These are phyloP conservation scores for Oxyura jamaicensis DNA, from an alignment of 2,113 vertebrate species.

Conservation along the genomic window DNA sequence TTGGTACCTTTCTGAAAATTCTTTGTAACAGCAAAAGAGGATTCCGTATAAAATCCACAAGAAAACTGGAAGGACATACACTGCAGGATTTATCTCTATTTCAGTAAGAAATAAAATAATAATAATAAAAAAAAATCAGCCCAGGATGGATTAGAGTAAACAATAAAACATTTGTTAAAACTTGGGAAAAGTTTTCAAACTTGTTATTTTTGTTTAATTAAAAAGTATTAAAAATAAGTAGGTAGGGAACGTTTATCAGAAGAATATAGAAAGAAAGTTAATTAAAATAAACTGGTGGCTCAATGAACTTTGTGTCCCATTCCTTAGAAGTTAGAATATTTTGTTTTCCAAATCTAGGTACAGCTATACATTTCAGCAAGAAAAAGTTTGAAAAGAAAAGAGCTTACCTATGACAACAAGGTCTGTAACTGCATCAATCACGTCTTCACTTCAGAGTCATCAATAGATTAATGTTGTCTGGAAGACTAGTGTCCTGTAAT, in stretches of 20 bases:
- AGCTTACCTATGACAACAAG: slow-evolving; percentile 2
- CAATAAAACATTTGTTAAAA: neutral
- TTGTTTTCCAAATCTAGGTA: neutral
- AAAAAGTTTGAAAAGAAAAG: neutral
- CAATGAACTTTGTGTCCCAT: neutral
- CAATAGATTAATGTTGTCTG: slow-evolving; percentile 49
- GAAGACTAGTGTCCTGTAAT: slow-evolving; percentile 65
- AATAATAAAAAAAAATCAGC: neutral
- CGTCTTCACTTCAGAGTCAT: slow-evolving; percentile 7
- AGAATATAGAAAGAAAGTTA: neutral
- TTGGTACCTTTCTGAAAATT: neutral
- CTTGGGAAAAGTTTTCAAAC: neutral
- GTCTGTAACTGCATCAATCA: slow-evolving; percentile 21
- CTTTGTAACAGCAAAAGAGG: neutral
- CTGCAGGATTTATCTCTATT: neutral
- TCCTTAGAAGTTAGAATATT: neutral
- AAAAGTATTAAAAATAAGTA: neutral
- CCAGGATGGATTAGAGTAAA: neutral
- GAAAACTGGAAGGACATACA: neutral
- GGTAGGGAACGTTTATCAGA: neutral
- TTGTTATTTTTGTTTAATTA: neutral
- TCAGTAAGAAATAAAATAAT: slow-evolving; percentile 38
- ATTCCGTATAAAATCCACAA: slow-evolving; percentile 38
- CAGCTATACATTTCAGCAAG: neutral
- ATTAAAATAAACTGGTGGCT: accelerated